Evolutionary conservation across 1,140 invertebrate genomes (phyloP).

Genomic region (Pectinophora gossypiella): DNA sequence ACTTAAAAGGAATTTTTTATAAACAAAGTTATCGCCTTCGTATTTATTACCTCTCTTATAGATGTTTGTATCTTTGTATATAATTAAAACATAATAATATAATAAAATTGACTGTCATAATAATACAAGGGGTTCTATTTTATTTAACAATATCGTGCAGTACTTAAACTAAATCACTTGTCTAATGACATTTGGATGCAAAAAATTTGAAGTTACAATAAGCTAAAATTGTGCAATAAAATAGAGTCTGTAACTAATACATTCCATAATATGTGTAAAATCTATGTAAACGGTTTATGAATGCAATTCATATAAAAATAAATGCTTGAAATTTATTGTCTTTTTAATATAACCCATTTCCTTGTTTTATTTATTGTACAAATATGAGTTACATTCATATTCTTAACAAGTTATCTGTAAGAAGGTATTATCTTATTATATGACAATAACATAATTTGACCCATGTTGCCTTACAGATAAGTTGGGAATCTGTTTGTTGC

Average conservation of each 20-base stretch:
- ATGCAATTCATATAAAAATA: constrained; percentile 71
- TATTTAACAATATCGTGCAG: no score
- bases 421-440: background rate
- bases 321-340: constrained; percentile 48
- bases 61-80: background rate
- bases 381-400: constrained; percentile 72
- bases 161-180: no score
- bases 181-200: no score
- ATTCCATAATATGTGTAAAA: background rate
- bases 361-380: constrained; percentile 23
- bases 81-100: background rate
- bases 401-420: background rate
- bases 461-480: no score
- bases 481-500: background rate
- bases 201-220: no score
- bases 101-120: no score
- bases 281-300: constrained; percentile 33
- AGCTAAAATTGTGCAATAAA: no score
- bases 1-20: background rate
- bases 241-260: no score
- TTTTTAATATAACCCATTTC: constrained; percentile 35
- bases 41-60: background rate
- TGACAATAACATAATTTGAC: background rate
- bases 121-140: no score
- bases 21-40: background rate